Evolutionary conservation across 64 coral and sea anemone species (phyloP), one percentile per base, ranked within the genome.

Genomic region (Hydrozoanthus tunicans): DNA sequence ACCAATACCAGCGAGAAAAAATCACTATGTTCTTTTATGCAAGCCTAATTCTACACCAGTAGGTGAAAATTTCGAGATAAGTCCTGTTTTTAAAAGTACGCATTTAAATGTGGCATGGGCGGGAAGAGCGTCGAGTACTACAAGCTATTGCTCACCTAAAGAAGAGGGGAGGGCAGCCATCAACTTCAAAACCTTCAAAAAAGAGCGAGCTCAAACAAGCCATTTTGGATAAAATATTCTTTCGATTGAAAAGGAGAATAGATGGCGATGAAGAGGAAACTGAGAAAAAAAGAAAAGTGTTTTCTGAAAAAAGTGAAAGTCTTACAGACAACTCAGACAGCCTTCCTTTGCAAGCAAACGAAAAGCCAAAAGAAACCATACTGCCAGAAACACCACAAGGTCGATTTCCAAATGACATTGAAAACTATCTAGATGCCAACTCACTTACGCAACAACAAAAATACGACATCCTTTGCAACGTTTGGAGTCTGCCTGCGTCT

Each of bases 1-100:
- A 43, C 32, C 32, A 89, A 71, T 89, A 72, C 84, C 84, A 72
- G 14, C 63, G 15, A 70, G 24, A 53, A 89, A 72, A 54, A 59
- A 89, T 72, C 84, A 89, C 55, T 89, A 64, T 89, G 84, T 73
- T 51, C 7, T 51, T 14, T 72, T 89, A 55, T 89, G 25, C 73
- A n/a, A 71, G 84, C 64, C 63, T 43, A 43, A 43, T 43, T 43
- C 32, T 43, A 43, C 32, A 43, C 32, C 32, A 43, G 32, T 43
- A 70, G 72, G 56, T 20, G 58, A 70, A 72, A 10, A 26, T 73
- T 24, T 89, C 58, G 69, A 62, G 43, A 66, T 51, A 51, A 65
- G 85, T 73, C 23, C 64, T 73, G 24, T 89, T 73, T n/a, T 89
- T 72, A 57, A 57, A 56, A 66, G 66, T 68, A 70, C 68, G 69